Evolutionary conservation across 2,113 vertebrate genomes (phyloP), one percentile per base, ranked within the genome.

Genomic region (Seriola dumerili): DNA sequence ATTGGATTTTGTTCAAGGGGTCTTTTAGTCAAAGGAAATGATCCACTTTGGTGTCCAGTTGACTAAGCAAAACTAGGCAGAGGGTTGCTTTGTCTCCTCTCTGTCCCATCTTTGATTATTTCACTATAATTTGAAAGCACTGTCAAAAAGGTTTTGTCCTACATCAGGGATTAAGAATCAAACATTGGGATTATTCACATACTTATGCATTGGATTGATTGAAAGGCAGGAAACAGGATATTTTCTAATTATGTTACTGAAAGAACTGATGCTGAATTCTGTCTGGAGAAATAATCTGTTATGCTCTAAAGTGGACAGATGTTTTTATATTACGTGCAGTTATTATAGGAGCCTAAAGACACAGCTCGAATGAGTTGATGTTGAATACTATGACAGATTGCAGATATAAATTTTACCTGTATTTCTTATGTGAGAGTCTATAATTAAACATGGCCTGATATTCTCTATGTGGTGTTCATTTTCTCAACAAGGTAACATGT

Each of bases 361-460:
- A 79, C 63, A 52, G 82, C 80, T 83, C 67, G 17, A 13, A 74
- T 34, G 74, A 74, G 85, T 67, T 84, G 61, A 75, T 88, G 78
- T 81, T 85, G 85, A 92, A 87, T 90, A 73, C 87, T 91, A 72
- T 85, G 76, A 91, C 76, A 74, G 72, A 89, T 88, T 82, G 76
- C 74, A 88, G 68, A 89, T 85, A 73, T 67, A 54, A 40, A 86
- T 61, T 91, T 73, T 73, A 87, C 52, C 72, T 92, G 84, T 86
- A 85, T 92, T 90, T 93, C 88, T 88, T 86, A 83, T 91, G 85
- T 83, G 86, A 91, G 81, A 84, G 59, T 88, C 82, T 83, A 72
- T 72, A 72, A 91, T 89, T 92, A 92, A 93, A 93, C 84, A 87
- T 80, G 68, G 81, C 76, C 82, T 83, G 88, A 81, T 87, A 88